Conservation (phyloP, 2,888 invertebrate species). For the Baronia brevicornis region DNA sequence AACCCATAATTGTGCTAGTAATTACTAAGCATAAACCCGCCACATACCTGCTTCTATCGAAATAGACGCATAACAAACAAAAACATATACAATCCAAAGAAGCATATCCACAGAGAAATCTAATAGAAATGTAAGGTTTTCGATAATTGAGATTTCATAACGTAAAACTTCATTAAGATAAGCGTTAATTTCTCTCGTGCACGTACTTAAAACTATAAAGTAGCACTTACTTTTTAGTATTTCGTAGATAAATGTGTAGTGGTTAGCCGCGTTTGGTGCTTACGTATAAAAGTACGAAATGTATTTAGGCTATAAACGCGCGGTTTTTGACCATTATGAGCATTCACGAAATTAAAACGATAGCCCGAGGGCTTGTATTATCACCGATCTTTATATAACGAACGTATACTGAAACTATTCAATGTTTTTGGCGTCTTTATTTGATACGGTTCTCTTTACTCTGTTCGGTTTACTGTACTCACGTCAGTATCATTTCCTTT, state of each 20-base stretch:
- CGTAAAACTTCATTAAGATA: conserved; percentile 15
- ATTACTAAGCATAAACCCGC: too few relatives aligned
- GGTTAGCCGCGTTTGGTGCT: too few relatives aligned
- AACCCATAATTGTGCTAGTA: too few relatives aligned
- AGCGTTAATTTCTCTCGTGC: conserved; percentile 5
- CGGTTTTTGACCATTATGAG: conserved; percentile 11
- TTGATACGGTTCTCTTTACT: too few relatives aligned
- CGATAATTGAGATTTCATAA: conserved; percentile 13
- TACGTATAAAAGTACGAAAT: too few relatives aligned
- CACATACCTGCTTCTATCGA: conserved; percentile 10
- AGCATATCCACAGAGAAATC: conserved; percentile 8
- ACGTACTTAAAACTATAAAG: conserved; percentile 14
- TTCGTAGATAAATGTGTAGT: conserved; percentile 3
- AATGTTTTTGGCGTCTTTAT: too few relatives aligned
- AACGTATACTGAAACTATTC: background rate
- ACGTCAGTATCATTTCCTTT: too few relatives aligned
- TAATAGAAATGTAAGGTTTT: conserved; percentile 6
- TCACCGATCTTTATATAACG: conserved; percentile 1
- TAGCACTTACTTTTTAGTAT: conserved; percentile 9
- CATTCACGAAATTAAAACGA: conserved; percentile 11
- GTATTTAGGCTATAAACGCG: conserved; percentile 8
- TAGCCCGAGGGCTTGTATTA: conserved; percentile 9
- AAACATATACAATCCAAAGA: conserved; percentile 3
- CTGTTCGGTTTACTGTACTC: too few relatives aligned
- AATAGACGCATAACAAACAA: conserved; percentile 4